Percentiles rank a stretch among this genome's conserved stretches.
Evolutionary conservation across 2,797 vertebrate species (phyloP).

Genomic region (Tinamus major): DNA sequence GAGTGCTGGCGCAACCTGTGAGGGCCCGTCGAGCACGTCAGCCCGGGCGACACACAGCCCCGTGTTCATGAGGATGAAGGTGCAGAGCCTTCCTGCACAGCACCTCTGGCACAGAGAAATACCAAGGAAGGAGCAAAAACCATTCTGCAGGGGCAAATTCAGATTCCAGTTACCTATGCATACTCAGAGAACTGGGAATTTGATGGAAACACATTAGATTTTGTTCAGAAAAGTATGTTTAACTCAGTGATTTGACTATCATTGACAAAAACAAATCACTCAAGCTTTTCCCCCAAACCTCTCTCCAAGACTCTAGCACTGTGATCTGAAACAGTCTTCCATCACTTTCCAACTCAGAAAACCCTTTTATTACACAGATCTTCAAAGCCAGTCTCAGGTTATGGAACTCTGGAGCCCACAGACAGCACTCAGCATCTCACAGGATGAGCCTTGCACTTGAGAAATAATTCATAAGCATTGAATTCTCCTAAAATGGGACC

Average conservation of each 20-base stretch:
- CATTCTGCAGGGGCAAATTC: background rate
- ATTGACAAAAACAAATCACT: background rate
- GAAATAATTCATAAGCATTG: conserved; percentile 56
- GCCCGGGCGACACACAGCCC: background rate
- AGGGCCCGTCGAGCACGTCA: background rate
- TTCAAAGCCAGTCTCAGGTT: background rate
- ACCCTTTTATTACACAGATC: background rate
- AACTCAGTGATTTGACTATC: background rate
- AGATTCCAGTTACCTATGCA: background rate
- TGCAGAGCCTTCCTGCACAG: background rate
- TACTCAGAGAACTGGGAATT: background rate
- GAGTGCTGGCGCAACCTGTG: background rate
- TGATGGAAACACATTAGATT: background rate
- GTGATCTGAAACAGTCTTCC: background rate
- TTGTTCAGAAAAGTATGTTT: background rate
- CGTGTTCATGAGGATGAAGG: background rate
- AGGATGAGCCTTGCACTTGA: conserved; percentile 8
- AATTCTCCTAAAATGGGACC: conserved; percentile 33
- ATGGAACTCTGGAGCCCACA: background rate
- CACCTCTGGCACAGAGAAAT: fast-evolving
- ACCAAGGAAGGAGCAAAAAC: background rate
- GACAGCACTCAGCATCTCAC: background rate
- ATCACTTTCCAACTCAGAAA: background rate
- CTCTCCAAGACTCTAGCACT: background rate
- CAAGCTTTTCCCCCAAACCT: background rate